Percentiles rank a stretch among this genome's conserved stretches.
phyloP scores from a whole-genome alignment of 2,888 invertebrate species.

The Erannis defoliaria region DNA sequence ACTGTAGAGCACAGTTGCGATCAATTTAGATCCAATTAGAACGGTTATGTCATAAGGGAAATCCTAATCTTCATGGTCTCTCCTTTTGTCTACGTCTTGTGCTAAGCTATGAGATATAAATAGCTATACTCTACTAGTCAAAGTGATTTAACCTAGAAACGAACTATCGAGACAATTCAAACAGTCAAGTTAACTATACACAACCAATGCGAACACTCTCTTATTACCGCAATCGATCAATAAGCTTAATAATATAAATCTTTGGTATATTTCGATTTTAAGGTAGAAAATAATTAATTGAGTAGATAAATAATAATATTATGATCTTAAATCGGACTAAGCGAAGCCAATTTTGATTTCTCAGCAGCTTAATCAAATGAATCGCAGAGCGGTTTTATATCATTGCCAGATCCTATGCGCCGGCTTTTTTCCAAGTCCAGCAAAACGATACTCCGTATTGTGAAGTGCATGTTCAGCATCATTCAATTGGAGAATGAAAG shows the following conservation, averaged over 20 bases:
- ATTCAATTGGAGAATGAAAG: slow-evolving; percentile 41
- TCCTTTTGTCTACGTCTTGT: slow-evolving; percentile 32
- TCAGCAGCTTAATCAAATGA: no score
- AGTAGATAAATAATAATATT: no score
- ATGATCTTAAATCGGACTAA: no score
- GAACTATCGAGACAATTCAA: neutral
- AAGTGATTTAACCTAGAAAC: neutral
- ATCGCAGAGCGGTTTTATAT: slow-evolving; percentile 8
- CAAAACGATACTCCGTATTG: slow-evolving; percentile 9
- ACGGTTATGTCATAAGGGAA: slow-evolving; percentile 44
- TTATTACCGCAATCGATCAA: no score
- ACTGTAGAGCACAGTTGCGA: slow-evolving; percentile 39
- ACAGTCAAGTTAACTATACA: neutral
- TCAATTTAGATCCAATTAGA: slow-evolving; percentile 45
- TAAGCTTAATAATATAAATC: no score
- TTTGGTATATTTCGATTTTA: no score
- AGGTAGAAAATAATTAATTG: no score
- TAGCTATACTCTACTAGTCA: slow-evolving; percentile 2
- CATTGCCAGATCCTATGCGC: slow-evolving; percentile 2
- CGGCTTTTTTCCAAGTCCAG: slow-evolving; percentile 2
- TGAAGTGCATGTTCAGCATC: slow-evolving; percentile 29
- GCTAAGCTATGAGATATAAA: slow-evolving; percentile 4
- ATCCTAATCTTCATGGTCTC: slow-evolving; percentile 43
- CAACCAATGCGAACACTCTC: no score
- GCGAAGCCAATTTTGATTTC: no score